phyloP scores from a whole-genome alignment of 1,140 invertebrate genomes.

The Drosophila persimilis region DNA sequence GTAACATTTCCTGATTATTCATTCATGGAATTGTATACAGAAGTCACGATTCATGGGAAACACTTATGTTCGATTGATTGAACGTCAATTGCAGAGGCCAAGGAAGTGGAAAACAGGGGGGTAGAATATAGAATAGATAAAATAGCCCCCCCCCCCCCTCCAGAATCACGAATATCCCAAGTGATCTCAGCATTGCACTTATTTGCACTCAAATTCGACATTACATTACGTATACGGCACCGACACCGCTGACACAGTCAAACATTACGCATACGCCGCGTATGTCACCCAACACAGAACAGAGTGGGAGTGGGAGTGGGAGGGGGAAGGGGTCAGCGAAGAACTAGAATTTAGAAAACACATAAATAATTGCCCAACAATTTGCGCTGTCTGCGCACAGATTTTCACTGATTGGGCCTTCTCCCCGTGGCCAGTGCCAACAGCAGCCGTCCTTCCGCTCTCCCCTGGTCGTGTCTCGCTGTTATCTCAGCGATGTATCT shows the following conservation, averaged over 20 bases:
- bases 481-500: constrained; percentile 37
- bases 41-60: no score
- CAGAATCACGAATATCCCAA: constrained; percentile 6
- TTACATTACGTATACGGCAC: constrained; percentile 38
- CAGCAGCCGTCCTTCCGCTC: not conserved
- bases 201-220: not conserved
- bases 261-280: constrained; percentile 44
- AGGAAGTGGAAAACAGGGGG: no score
- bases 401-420: constrained; percentile 59
- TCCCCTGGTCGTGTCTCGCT: constrained; percentile 7
- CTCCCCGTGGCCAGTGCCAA: not conserved
- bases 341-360: constrained; percentile 34
- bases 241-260: constrained; percentile 2
- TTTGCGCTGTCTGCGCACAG: constrained; percentile 79
- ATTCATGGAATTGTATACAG: no score
- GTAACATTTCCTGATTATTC: no score
- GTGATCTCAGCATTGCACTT: not conserved
- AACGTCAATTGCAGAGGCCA: no score
- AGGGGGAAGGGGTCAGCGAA: no score
- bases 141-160: not conserved
- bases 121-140: no score
- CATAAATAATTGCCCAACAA: constrained; percentile 79
- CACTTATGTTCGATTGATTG: no score
- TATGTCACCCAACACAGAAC: not conserved
- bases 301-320: no score